These are phyloP conservation scores for Bombus impatiens DNA, from an alignment of 1,140 invertebrate species.

Conservation along the genomic window DNA sequence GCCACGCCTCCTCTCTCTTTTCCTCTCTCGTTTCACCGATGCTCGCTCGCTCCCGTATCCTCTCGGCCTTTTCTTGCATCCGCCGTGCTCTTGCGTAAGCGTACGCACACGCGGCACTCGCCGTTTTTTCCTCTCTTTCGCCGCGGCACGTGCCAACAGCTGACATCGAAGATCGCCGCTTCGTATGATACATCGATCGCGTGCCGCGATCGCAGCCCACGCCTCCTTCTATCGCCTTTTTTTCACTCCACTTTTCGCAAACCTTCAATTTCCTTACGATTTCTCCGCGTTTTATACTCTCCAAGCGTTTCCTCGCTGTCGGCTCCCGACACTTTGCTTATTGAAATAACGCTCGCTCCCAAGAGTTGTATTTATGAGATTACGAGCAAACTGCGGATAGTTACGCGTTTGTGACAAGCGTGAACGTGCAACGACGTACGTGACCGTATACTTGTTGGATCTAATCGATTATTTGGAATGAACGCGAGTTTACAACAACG, in stretches of 20 bases:
- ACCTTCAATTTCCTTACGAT: not conserved
- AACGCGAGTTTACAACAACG: no score
- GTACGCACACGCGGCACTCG: not conserved
- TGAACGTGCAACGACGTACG: no score
- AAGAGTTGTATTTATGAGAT: no score
- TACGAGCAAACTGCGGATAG: no score
- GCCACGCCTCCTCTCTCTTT: conserved; percentile 32
- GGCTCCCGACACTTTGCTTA: no score
- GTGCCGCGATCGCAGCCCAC: not conserved
- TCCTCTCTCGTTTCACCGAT: not conserved
- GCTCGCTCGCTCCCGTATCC: not conserved
- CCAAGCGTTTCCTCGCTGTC: no score
- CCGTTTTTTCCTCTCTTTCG: conserved; percentile 18
- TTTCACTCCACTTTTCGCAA: not conserved
- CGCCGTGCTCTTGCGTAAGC: conserved; percentile 39
- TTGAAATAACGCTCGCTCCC: no score
- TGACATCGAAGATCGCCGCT: conserved; percentile 26
- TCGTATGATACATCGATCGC: conserved; percentile 28
- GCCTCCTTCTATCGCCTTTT: not conserved
- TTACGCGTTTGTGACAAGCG: no score
- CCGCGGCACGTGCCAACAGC: conserved; percentile 45
- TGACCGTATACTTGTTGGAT: no score
- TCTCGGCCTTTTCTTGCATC: conserved; percentile 29
- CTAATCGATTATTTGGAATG: no score
- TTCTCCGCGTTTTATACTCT: no score